phyloP scores from a whole-genome alignment of 1,140 invertebrate genomes.

The Contarinia nasturtii region DNA sequence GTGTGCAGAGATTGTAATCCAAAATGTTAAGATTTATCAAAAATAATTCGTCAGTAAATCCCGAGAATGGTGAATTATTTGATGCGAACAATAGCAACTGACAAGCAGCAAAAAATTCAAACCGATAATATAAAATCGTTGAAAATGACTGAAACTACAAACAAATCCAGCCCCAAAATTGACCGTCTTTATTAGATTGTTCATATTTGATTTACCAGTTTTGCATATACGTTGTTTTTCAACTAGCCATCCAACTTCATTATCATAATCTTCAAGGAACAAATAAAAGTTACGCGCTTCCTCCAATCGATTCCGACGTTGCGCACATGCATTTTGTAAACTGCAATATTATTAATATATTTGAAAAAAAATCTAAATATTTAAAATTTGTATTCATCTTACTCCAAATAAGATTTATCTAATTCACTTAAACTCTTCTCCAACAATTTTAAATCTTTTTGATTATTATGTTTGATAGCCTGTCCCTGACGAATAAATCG shows the following conservation, averaged over 20 bases:
- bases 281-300: conserved; percentile 87
- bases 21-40: too few species aligned
- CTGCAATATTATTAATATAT: conserved; percentile 14
- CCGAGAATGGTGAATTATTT: too few species aligned
- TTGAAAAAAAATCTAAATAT: not conserved
- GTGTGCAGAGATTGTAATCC: too few species aligned
- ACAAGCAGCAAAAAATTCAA: too few species aligned
- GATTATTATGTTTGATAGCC: conserved; percentile 27
- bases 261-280: conserved; percentile 85
- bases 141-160: too few species aligned
- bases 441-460: conserved; percentile 42
- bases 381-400: conserved; percentile 3
- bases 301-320: conserved; percentile 63
- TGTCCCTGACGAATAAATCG: conserved; percentile 50
- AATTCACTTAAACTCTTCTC: conserved; percentile 48
- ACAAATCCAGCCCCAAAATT: too few species aligned
- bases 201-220: too few species aligned
- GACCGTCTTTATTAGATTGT: too few species aligned
- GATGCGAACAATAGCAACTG: too few species aligned
- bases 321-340: conserved; percentile 35
- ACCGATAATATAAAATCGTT: too few species aligned
- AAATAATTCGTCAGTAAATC: too few species aligned
- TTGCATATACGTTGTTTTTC: conserved; percentile 85
- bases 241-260: conserved; percentile 82
- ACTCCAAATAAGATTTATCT: conserved; percentile 50